Conservation (phyloP, 2,888 invertebrate species). For the Pharmacophagus antenor region DNA sequence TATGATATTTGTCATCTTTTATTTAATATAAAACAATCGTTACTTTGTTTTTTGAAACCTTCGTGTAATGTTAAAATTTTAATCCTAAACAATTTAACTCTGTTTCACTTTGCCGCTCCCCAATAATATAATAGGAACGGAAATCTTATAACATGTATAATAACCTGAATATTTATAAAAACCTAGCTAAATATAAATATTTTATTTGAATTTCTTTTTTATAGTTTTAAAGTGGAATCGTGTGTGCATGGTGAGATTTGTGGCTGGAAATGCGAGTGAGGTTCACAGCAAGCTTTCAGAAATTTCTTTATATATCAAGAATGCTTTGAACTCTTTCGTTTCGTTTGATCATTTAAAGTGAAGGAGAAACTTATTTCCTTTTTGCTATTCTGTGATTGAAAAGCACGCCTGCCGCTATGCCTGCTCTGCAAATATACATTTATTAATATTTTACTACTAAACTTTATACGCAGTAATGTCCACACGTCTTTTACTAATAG, state of each 20-base stretch:
- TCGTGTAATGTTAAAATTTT: no score
- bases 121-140: no score
- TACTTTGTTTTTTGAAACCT: no score
- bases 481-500: no score
- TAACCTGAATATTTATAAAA: no score
- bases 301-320: conserved; percentile 24
- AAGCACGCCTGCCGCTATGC: conserved; percentile 9
- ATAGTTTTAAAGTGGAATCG: conserved; percentile 9
- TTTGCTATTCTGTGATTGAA: conserved; percentile 22
- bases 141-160: no score
- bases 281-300: conserved; percentile 14
- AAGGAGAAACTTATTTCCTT: conserved; percentile 30
- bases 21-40: no score
- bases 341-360: conserved; percentile 27
- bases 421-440: conserved; percentile 2
- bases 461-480: no score
- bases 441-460: background rate
- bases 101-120: no score
- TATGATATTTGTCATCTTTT: no score
- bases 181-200: no score
- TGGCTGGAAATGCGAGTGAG: conserved; percentile 8
- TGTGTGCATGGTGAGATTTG: background rate
- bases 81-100: no score
- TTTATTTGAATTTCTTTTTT: background rate
- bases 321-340: conserved; percentile 25